Conservation (phyloP, 1,140 invertebrate genomes). For the Odontomachus brunneus region DNA sequence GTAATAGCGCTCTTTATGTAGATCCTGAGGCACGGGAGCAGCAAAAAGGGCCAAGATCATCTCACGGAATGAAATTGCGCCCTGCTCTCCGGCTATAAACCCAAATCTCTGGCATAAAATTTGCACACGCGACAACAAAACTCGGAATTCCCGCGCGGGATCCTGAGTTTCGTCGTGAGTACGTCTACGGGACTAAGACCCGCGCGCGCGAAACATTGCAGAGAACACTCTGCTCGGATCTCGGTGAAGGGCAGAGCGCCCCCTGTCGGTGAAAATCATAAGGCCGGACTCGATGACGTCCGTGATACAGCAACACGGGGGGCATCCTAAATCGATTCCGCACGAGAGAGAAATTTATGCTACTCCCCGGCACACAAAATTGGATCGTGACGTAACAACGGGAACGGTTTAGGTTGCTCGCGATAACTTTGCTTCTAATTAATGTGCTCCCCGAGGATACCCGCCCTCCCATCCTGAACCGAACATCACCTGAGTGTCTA, state of each 20-base stretch:
- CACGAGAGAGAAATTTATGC: conserved; percentile 35
- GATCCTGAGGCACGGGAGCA: neutral
- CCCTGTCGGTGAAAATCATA: neutral
- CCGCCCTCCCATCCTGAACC: conserved; percentile 19
- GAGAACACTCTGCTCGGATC: neutral
- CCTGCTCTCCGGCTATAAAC: neutral
- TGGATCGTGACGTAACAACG: neutral
- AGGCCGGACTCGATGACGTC: conserved; percentile 52
- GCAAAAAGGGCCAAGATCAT: neutral
- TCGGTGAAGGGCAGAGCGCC: neutral
- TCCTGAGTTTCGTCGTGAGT: neutral
- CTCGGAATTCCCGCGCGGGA: neutral
- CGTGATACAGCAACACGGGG: conserved; percentile 38
- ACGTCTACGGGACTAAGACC: conserved; percentile 5
- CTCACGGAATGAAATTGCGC: neutral
- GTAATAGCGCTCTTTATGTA: neutral
- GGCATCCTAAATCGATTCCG: conserved; percentile 64
- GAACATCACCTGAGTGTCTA: conserved; percentile 72
- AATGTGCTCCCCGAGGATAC: conserved; percentile 23
- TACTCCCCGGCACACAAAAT: conserved; percentile 17
- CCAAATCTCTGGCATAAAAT: neutral
- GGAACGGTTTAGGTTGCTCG: conserved; percentile 65
- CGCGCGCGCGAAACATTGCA: neutral
- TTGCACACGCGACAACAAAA: neutral
- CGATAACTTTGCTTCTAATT: conserved; percentile 61